Evolutionary conservation across 2,113 vertebrate genomes (phyloP), one percentile per base, ranked within the genome.

Genomic region (Carlito syrichta): DNA sequence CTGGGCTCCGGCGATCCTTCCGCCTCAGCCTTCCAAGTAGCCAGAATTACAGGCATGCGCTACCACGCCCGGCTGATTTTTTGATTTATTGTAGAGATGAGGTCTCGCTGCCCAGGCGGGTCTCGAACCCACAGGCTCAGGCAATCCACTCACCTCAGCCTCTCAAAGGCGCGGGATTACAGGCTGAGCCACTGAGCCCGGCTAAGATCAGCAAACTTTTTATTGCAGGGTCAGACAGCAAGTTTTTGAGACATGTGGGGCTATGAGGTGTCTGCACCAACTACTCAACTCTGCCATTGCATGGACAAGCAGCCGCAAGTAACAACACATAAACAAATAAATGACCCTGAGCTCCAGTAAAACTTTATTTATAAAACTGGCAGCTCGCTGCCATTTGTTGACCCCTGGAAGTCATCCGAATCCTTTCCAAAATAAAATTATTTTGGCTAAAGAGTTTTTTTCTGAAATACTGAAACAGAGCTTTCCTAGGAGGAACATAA

Each of bases 371-470:
- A 92, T 6, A 86, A 92, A 94, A 94, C 30, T 58, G 48, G 48
- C 13, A 86, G 81, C 40, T 63, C 20, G 38, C 23, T 94, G 13
- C 35, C 60, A 45, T 79, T 76, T 89, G 45, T 40, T 82, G 68
- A 77, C 6, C 12, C 25, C 14, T 78, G 66, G 48, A 95, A 91
- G 73, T 30, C 30, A 89, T 40, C 0, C 89, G 32, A 96, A 82
- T 93, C 89, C 12, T 94, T 97, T 54, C 48, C 78, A 17, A 89
- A 89, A 71, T 52, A 89, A 85, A 86, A 78, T 52, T 66, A 82
- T 66, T 89, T 82, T 69, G 50, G 58, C 14, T 86, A 74, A 89
- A 74, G 40, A 35, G 91, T 60, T 40, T 60, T n/a, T 25, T 63
- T 8, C 54, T 90, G 35, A 93, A 89, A 62, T 56, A 89, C 2